Base-by-base conservation (phyloP, 1,140 invertebrate species). In the Anoplophora glabripennis region DNA sequence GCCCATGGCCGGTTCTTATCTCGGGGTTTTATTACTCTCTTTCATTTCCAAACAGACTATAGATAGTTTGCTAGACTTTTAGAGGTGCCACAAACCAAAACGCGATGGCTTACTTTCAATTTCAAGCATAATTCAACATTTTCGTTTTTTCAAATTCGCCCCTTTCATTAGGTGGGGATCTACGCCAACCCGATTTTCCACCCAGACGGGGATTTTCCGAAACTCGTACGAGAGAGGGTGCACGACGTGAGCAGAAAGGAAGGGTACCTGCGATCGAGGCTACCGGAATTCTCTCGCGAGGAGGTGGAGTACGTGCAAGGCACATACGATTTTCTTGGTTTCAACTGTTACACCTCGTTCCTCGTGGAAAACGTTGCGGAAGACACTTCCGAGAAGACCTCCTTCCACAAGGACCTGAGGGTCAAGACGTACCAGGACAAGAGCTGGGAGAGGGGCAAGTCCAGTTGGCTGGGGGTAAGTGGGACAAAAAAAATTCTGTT, bases 131-230 rank as follows among this genome's bases (percentile, higher is more conserved):
- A n/a, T 28, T 28, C 21, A 28, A 5, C 21, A 28, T 28, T 28
- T 28, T 28, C 21, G 3, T 28, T 28, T 28, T n/a, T n/a, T n/a
- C n/a, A 28, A 28, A 28, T 28, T 28, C n/a, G n/a, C n/a, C n/a
- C n/a, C 2, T 28, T 28, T 28, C 21, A 28, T 28, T 5, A 28
- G 21, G 3, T 28, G 2, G 21, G 21, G 5, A 2, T 28, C 21
- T 28, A 28, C 5, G 21, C 21, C 21, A 28, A 28, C 21, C 3
- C 21, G 2, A 28, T 28, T 28, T 28, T 28, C 21, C 21, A 28
- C 21, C 21, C 21, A 2, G 68, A 73, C 5, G 86, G 86, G 10
- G 81, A 85, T 53, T 88, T 86, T 66, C 84, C 85, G 1, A 64
- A 72, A 54, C 64, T 82, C 0, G 78, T 87, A 66, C 79, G 78